phyloP scores from a whole-genome alignment of 2,797 vertebrate species.

The Eidolon dupreanum region DNA sequence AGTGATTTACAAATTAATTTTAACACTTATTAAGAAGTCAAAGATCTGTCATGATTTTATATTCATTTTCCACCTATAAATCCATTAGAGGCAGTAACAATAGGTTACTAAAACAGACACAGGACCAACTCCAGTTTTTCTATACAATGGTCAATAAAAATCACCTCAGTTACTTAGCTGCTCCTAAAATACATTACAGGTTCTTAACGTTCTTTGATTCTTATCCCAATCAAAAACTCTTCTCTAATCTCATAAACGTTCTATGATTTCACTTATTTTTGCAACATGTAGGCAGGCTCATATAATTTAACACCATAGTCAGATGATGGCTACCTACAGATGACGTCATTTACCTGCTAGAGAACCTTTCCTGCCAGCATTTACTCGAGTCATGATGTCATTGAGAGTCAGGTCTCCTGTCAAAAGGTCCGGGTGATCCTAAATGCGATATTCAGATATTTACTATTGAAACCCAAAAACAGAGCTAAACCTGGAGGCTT shows the following conservation, averaged over 20 bases:
- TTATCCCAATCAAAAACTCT: too few species aligned
- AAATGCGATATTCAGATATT: slow-evolving; percentile 27
- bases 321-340: not conserved
- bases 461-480: slow-evolving; percentile 41
- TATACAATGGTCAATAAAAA: too few species aligned
- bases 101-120: not conserved
- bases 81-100: not conserved
- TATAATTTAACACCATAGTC: not conserved
- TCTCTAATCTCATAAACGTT: too few species aligned
- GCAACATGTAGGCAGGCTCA: not conserved
- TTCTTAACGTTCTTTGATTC: too few species aligned
- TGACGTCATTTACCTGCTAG: slow-evolving; percentile 87
- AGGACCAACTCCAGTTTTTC: too few species aligned
- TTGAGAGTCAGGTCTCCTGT: slow-evolving; percentile 93
- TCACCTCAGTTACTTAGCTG: too few species aligned
- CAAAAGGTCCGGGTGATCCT: slow-evolving; percentile 97
- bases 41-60: not conserved
- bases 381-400: slow-evolving; percentile 95
- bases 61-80: not conserved
- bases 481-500: not conserved
- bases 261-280: not conserved
- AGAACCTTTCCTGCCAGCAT: slow-evolving; percentile 94
- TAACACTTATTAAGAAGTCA: slow-evolving; percentile 9
- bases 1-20: not conserved
- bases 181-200: too few species aligned